Evolutionary conservation across 2,888 invertebrate genomes (phyloP), one percentile per base, ranked within the genome.

Genomic region (Tyria jacobaeae): DNA sequence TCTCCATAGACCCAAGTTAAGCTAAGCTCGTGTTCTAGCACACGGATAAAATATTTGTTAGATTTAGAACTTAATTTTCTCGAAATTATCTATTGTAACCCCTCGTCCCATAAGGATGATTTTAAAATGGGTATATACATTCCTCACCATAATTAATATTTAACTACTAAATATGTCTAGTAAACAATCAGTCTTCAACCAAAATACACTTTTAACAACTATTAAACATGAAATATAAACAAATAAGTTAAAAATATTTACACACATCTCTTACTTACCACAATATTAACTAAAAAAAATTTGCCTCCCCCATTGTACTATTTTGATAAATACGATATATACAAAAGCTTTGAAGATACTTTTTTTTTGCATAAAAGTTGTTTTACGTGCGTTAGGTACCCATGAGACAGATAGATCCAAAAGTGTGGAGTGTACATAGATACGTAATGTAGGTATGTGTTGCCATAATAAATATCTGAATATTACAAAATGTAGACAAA

Each of bases 181-280:
- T 84, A 88, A 91, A 90, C 88, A 86, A 92, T 92, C 93, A 93
- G 93, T 92, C 93, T 93, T 92, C 85, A 92, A 92, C 89, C 85
- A 91, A 92, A 91, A 89, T 84, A 87, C 81, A 76, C 70, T 60
- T 80, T 81, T 75, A 85, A 83, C 71, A 79, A 80, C 75, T 82
- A 81, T 76, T 74, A 71, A 75, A 75, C 68, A 74, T 76, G 67
- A 68, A 77, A 78, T 81, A 77, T 81, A 80, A 89, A 89, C 82
- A 79, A 87, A 87, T 83, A 88, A 88, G 76, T 87, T 82, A 86
- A 17, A 80, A 78, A 63, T 78, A 79, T 85, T 66, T 82, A 83
- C 81, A 78, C 64, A 34, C 66, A 70, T 73, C 69, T 73, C 68
- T 73, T 76, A 44, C 3, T 17, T 68, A 66, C 59, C 58, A 60